phyloP scores from a whole-genome alignment of 92 coral and sea anemone species.

The Parazoanthus darwini region DNA sequence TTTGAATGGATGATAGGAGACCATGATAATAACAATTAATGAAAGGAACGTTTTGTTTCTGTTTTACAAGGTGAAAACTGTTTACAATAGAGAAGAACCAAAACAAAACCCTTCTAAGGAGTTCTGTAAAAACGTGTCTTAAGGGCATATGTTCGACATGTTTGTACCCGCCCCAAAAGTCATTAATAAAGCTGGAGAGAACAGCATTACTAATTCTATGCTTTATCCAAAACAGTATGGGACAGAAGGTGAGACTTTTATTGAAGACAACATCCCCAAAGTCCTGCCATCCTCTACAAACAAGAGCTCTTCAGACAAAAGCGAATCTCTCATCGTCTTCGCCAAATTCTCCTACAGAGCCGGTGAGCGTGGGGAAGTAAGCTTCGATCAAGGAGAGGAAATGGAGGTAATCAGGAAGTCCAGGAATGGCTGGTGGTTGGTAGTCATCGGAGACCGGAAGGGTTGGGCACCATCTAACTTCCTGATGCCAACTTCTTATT shows the following conservation, averaged over 20 bases:
- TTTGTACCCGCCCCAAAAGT: background rate
- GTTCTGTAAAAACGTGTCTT: too few relatives aligned
- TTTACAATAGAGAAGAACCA: too few relatives aligned
- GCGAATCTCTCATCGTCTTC: background rate
- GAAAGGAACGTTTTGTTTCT: too few relatives aligned
- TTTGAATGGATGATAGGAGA: background rate
- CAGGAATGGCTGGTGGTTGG: constrained; percentile 39
- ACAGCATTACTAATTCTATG: background rate
- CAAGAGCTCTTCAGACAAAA: background rate
- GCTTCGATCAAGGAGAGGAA: constrained; percentile 16
- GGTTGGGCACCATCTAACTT: constrained; percentile 43
- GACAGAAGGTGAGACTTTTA: background rate
- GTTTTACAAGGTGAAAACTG: too few relatives aligned
- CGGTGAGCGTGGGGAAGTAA: constrained; percentile 21
- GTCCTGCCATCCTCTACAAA: background rate
- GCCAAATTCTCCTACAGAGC: constrained; percentile 28
- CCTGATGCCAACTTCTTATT: background rate
- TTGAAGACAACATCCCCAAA: background rate
- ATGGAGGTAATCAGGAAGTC: constrained; percentile 33
- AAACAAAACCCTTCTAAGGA: too few relatives aligned
- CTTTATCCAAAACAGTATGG: background rate
- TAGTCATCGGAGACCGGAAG: background rate
- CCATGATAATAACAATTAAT: too few relatives aligned
- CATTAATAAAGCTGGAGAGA: background rate
- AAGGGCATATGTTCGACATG: too few relatives aligned